A percentile compares a stretch with the other conserved stretches of the same genome.
Evolutionary conservation across 1,140 invertebrate species (phyloP).

Genomic region (Yoshiicerus persimilis): DNA sequence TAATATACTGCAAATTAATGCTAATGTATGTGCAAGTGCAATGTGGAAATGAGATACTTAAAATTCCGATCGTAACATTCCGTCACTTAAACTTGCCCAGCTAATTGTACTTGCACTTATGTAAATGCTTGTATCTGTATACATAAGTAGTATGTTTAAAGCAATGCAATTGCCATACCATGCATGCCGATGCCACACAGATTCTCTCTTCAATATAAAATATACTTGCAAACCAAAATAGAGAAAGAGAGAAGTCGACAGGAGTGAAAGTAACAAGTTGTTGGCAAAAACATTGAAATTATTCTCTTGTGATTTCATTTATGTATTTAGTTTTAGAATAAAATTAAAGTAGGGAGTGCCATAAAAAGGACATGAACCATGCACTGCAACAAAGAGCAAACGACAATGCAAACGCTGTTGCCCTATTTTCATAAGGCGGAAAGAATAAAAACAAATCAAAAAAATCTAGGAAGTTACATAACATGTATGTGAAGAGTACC

Average conservation of each 20-base stretch:
- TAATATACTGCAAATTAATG: background rate
- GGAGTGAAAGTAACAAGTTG: background rate
- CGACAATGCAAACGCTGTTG: background rate
- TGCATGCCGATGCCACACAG: background rate
- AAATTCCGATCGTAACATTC: background rate
- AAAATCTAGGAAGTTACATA: background rate
- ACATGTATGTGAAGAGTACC: no score
- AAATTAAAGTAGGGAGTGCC: background rate
- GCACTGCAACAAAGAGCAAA: background rate
- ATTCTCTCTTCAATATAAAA: background rate
- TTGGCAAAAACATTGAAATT: background rate
- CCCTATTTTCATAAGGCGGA: background rate
- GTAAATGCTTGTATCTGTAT: background rate
- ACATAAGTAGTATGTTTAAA: background rate
- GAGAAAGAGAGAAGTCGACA: background rate
- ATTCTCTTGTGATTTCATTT: background rate
- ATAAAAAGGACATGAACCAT: conserved; percentile 16
- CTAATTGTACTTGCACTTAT: background rate
- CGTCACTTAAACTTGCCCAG: background rate
- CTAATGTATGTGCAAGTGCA: background rate
- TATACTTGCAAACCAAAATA: background rate
- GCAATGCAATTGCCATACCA: background rate
- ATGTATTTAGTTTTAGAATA: background rate
- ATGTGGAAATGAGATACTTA: background rate
- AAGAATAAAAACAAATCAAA: background rate